Conservation (phyloP, 2,113 vertebrate genomes). For the Morphnarchus princeps region DNA sequence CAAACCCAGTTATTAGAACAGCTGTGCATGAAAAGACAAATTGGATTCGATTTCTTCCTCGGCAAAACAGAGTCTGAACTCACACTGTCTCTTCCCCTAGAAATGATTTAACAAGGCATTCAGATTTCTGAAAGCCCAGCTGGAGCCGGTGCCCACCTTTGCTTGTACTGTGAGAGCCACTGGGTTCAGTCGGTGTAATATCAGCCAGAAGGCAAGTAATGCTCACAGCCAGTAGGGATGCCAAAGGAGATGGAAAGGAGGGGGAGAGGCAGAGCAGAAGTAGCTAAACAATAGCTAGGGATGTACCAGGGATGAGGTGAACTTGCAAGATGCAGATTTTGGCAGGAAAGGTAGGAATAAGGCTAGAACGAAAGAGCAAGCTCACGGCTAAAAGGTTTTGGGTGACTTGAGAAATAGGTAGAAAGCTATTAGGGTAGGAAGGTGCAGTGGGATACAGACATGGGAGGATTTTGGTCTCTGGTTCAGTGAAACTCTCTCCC, state of each 20-base stretch:
- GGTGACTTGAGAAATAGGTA: not conserved
- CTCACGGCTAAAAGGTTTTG: not conserved
- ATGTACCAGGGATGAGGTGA: not conserved
- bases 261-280: not conserved
- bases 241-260: not conserved
- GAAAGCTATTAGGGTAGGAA: not conserved
- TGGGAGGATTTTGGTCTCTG: not conserved
- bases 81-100: not conserved
- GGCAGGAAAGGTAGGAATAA: not conserved
- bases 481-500: not conserved
- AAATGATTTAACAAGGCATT: accelerated
- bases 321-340: not conserved
- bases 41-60: not conserved
- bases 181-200: not conserved
- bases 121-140: not conserved
- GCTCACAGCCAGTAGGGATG: not conserved
- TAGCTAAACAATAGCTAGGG: not conserved
- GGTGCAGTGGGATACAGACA: not conserved
- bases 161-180: not conserved
- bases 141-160: not conserved
- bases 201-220: not conserved
- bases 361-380: not conserved
- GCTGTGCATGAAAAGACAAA: not conserved
- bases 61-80: not conserved
- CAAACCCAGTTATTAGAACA: not conserved